Percentiles rank a stretch among this genome's conserved stretches.
phyloP scores from a whole-genome alignment of 2,797 vertebrate species.

The Rhinogobio ventralis region DNA sequence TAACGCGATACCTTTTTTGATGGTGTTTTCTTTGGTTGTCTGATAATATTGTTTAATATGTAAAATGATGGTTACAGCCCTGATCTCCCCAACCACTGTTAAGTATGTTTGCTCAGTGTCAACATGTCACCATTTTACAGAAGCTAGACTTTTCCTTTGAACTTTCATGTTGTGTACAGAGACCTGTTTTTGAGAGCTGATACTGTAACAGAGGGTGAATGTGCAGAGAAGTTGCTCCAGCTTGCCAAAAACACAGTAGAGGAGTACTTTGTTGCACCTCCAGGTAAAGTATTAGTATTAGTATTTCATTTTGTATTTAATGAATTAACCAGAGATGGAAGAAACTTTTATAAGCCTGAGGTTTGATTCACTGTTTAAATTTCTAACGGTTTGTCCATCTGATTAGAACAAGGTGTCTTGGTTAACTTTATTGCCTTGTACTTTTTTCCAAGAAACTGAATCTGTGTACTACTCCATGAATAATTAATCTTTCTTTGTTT shows the following conservation, averaged over 20 bases:
- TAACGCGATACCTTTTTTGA: not conserved
- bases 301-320: not conserved
- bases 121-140: not conserved
- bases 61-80: not conserved
- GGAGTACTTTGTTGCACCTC: slow-evolving; percentile 94
- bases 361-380: not conserved
- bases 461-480: not conserved
- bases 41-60: not conserved
- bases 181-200: slow-evolving; percentile 86
- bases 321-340: not conserved
- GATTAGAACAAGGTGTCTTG: not conserved
- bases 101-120: not conserved
- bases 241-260: slow-evolving; percentile 85
- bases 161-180: slow-evolving; percentile 68
- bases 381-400: not conserved
- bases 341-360: not conserved
- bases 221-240: slow-evolving; percentile 81
- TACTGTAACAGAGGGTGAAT: slow-evolving; percentile 80
- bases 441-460: no score
- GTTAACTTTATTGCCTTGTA: not conserved
- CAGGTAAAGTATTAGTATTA: no score
- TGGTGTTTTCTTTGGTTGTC: not conserved
- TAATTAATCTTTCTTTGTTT: slow-evolving; percentile 32
- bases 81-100: not conserved
- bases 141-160: slow-evolving; percentile 32